These are phyloP conservation scores for Penaeus indicus DNA, from an alignment of 1,140 invertebrate genomes.

Conservation along the genomic window DNA sequence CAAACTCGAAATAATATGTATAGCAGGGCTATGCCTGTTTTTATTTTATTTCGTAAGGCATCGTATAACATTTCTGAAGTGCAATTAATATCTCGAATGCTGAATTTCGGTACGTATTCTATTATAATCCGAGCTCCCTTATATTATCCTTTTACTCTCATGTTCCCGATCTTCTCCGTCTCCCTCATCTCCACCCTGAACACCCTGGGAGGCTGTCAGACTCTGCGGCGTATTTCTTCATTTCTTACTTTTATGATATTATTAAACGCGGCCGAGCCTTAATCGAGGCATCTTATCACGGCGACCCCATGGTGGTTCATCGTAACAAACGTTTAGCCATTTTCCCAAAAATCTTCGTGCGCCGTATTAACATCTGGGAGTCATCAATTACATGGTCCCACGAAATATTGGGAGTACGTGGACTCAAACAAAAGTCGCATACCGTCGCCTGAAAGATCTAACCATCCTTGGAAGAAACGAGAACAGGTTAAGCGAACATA, in stretches of 20 bases:
- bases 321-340: slow-evolving; percentile 31
- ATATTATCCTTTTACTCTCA: not conserved
- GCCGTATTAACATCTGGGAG: not conserved
- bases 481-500: slow-evolving; percentile 29
- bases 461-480: slow-evolving; percentile 7
- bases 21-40: too few relatives aligned
- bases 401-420: not conserved
- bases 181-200: slow-evolving; percentile 1
- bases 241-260: slow-evolving; percentile 62
- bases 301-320: slow-evolving; percentile 36
- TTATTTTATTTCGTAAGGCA: too few relatives aligned
- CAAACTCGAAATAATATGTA: too few relatives aligned
- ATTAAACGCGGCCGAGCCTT: slow-evolving; percentile 58
- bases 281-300: slow-evolving; percentile 57
- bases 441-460: not conserved
- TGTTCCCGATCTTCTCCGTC: not conserved
- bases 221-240: slow-evolving; percentile 58
- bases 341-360: slow-evolving; percentile 54
- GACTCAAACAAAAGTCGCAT: not conserved
- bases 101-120: too few relatives aligned
- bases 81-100: too few relatives aligned
- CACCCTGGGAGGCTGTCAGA: slow-evolving; percentile 58
- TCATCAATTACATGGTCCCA: not conserved
- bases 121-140: not conserved
- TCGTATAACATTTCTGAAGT: too few relatives aligned